Evolutionary conservation across 2,888 invertebrate genomes (phyloP).

Genomic region (Ypsolopha scabrella): DNA sequence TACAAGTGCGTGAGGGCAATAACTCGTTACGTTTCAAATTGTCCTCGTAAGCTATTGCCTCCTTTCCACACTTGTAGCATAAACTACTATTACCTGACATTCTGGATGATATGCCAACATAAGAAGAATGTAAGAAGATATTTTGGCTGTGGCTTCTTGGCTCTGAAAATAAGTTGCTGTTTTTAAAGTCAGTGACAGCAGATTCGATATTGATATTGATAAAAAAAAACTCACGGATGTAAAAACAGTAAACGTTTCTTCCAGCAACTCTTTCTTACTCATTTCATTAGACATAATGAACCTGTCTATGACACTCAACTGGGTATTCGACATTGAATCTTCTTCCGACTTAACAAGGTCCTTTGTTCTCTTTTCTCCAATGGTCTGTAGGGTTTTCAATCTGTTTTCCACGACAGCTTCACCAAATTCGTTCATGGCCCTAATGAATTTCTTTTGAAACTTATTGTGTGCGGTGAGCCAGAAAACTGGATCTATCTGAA

Average conservation of each 20-base stretch:
- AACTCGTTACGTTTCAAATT: no score
- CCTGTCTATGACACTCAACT: conserved; percentile 46
- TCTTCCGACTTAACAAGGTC: conserved; percentile 24
- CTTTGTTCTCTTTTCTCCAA: conserved; percentile 3
- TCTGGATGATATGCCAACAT: conserved; percentile 53
- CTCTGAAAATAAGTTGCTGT: conserved; percentile 30
- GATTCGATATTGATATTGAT: no score
- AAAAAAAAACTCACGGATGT: conserved; percentile 35
- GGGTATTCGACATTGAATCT: conserved; percentile 27
- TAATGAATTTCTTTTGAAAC: conserved; percentile 17
- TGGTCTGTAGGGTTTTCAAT: conserved; percentile 19
- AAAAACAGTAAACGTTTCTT: conserved; percentile 48
- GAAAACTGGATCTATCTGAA: conserved; percentile 43
- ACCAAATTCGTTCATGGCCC: conserved; percentile 19
- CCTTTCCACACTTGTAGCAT: no score
- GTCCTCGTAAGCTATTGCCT: no score
- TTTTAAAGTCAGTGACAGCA: no score
- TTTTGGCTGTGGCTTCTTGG: conserved; percentile 54
- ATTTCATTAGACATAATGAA: conserved; percentile 41
- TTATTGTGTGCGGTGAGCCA: conserved; percentile 23
- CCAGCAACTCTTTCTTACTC: conserved; percentile 22
- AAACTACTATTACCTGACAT: no score
- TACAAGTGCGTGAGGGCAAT: no score
- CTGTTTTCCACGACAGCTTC: conserved; percentile 23
- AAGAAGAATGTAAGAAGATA: conserved; percentile 34